Conservation (phyloP, 2,113 vertebrate genomes). For the Hippocampus barbouri region DNA sequence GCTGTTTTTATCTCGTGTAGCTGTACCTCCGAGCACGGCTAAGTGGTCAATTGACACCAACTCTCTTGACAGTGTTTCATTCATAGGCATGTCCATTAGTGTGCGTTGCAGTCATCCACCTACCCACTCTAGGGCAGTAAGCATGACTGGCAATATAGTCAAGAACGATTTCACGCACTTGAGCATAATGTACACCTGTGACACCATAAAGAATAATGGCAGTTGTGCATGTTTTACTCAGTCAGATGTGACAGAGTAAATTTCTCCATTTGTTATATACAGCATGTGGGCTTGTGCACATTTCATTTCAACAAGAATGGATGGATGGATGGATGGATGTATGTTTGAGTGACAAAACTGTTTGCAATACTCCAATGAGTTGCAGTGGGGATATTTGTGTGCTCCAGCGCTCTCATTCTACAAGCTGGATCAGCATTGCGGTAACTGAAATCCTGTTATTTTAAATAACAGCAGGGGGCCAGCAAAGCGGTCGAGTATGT, state of each 20-base stretch:
- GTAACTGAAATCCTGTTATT: constrained; percentile 14
- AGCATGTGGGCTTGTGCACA: neutral
- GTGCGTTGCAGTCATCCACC: constrained; percentile 10
- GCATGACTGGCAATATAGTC: neutral
- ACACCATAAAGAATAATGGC: neutral
- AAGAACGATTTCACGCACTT: neutral
- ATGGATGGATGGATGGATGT: too few species aligned
- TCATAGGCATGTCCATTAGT: constrained; percentile 19
- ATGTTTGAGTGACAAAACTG: neutral
- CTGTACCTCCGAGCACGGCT: constrained; percentile 10
- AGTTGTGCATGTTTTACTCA: constrained; percentile 1
- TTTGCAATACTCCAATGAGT: neutral
- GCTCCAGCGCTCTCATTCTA: neutral
- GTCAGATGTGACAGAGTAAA: neutral
- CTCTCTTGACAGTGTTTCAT: constrained; percentile 22
- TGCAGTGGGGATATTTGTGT: neutral
- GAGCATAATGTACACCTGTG: neutral
- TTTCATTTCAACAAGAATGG: neutral
- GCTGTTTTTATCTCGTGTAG: constrained; percentile 18
- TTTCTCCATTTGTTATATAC: neutral
- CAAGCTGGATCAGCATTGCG: neutral
- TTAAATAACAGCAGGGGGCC: constrained; percentile 26
- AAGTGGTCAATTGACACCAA: constrained; percentile 42
- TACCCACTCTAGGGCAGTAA: neutral
- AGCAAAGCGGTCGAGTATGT: neutral